Evolutionary conservation across 2,797 vertebrate genomes (phyloP), one percentile per base, ranked within the genome.

Genomic region (Gephyroberyx darwinii): DNA sequence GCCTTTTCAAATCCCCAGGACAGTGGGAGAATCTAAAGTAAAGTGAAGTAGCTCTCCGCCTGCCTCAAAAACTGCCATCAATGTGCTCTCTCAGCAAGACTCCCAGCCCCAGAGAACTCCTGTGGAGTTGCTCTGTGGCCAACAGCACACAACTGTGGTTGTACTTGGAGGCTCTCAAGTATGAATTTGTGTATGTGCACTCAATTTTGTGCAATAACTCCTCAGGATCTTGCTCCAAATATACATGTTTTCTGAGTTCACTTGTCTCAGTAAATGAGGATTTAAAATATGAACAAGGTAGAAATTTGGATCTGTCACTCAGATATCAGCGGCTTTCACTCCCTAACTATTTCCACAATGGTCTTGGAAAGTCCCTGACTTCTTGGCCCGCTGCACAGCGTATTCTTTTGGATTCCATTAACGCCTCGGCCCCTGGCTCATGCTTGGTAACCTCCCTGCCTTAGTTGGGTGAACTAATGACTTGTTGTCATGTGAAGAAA

Each of bases 391-490:
- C 48, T 48, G 60, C 45, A 20, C 30, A 76, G 52, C 39, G 13
- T 48, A 48, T 48, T 69, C 30, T 45, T 65, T 67, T 51, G n/a
- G 74, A 58, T 84, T 83, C 77, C 80, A 81, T 80, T 65, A 45
- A 74, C 33, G 56, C 82, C 26, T 26, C 26, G 26, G 26, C 26
- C 26, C 26, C 67, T 6, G 72, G 78, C 77, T 86, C 84, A 81
- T 72, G 75, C 75, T 76, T 58, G 37, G 63, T 2, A 14, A 72
- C 47, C 80, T 43, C 74, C 78, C 78, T 85, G 73, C 81, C 72
- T 81, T 66, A 61, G 63, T 81, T 80, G 69, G 71, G 51, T 69
- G 63, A 79, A 82, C 2, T 10, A 84, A 69, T 65, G 37, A 55
- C 65, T 83, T 54, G 43, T 7, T 47, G 35, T 82, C 76, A 86